Evolutionary conservation across 2,113 vertebrate genomes (phyloP), one percentile per base, ranked within the genome.

Genomic region (Heteronetta atricapilla): DNA sequence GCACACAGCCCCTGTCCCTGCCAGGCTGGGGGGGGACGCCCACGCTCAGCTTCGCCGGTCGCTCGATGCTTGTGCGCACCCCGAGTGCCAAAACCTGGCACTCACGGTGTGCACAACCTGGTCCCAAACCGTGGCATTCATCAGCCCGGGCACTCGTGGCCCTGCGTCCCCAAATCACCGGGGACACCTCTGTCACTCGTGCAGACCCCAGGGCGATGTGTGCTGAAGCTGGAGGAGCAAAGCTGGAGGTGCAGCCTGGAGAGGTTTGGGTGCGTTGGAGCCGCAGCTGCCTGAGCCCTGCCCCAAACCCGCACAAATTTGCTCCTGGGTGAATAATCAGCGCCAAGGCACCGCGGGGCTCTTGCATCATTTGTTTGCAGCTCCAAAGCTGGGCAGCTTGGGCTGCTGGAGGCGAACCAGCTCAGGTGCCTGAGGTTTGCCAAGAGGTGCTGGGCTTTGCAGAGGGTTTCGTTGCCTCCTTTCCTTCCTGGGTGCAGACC

Each of bases 81-180:
- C 78, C 4, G 6, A 40, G 40, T 40, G 40, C 40, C 40, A 40
- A 40, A 40, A 40, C 40, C 40, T 40, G 40, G 40, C 40, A 40
- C 40, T 40, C 13, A 6, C 4, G 4, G 40, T 40, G 12, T 6
- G 40, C 40, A 40, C 40, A 40, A 40, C 40, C 40, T 40, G 26
- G 22, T 53, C 75, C 82, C 72, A 8, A 80, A 88, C 26, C 0
- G 38, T 0, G 2, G 26, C 0, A 33, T 9, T 25, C 34, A 16
- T 66, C 5, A 4, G 14, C 11, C 1, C 1, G 0, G 13, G 34
- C 50, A 17, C 6, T 28, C 0, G 0, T 31, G 56, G 8, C 14
- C 17, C 46, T 16, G 59, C 6, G 2, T 17, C 62, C 50, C 42
- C 20, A 1, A 13, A 34, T 48, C 67, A 7, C 42, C 4, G 1